Evolutionary conservation across 2,113 vertebrate species (phyloP), one percentile per base, ranked within the genome.

Genomic region (Daboia siamensis): DNA sequence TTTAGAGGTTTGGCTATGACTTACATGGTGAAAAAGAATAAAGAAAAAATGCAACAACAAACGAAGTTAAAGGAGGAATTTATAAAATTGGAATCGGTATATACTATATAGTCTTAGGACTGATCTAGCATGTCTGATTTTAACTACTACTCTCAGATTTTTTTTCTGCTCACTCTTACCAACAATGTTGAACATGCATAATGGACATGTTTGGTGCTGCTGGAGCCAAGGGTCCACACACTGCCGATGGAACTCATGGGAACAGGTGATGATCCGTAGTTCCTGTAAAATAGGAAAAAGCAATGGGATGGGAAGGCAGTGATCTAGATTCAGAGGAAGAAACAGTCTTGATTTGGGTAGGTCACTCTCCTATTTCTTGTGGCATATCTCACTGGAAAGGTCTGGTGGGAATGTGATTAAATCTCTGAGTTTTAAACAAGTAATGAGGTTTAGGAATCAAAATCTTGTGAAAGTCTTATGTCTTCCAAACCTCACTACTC

Each of bases 181-280:
- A 96, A 99, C 97, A 96, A 99, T 99, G 97, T 99, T 99, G 98
- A 99, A 99, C 99, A 99, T 99, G 98, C 99, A 99, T 93, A 99
- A 98, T 0, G 99, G 99, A 88, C 99, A 99, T 0, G 99, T 99
- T 95, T 98, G 99, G 92, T 99, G 98, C 90, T 99, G 98, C 92
- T 98, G 97, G 52, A 99, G 97, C 99, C 99, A 99, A 86, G 99
- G 99, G 96, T 99, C 99, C 86, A 99, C 99, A 51, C 99, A 99
- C 59, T 98, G 97, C 93, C 98, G 98, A 91, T 99, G 99, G 96
- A 99, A 99, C 96, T 99, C 99, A 0, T 99, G 99, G 93, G 97
- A 98, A 86, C 99, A 99, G 0, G 99, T 99, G 97, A 99, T 99
- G 96, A 99, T 98, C 94, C 99, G 98, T 92, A 99, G 96, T 64